Evolutionary conservation across 1,140 invertebrate genomes (phyloP), one percentile per base, ranked within the genome.

Genomic region (Chrysoperla carnea): DNA sequence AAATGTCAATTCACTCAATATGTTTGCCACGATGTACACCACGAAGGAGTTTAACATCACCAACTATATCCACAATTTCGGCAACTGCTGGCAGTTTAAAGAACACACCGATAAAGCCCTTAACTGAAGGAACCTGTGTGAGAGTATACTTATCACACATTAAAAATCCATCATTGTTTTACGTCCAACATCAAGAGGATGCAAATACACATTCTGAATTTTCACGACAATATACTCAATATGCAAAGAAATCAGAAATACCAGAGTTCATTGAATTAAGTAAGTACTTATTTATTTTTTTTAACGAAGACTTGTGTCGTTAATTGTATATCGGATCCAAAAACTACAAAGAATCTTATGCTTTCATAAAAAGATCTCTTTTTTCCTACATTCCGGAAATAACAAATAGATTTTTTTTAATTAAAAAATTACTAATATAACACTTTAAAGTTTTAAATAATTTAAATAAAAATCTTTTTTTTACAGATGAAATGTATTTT

Each of bases 211-310:
- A 11, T 9, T 33, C 31, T 11, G n/a, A 33, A 11, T 6, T 33
- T 2, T 9, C 8, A 33, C 31, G n/a, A 42, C 44, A 40, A 46
- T 45, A 36, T 46, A 54, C 8, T 12, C 8, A 12, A 33, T 33
- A 33, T 33, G n/a, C n/a, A 2, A 12, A 33, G 6, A 33, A 9
- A 11, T 11, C 31, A 33, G n/a, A 33, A 6, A 12, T 33, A 4
- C 31, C 31, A 33, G 6, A 2, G 8, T 9, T 11, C 4, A 6
- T 33, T 12, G 31, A 33, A 33, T 33, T 33, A 33, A 33, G 31
- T 33, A 33, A 33, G 31, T 11, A 6, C 6, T 33, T 33, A 33
- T 23, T 23, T 23, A n/a, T n/a, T n/a, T n/a, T n/a, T n/a, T n/a
- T n/a, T n/a, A n/a, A n/a, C n/a, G n/a, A n/a, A n/a, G n/a, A n/a